Evolutionary conservation across 2,888 invertebrate genomes (phyloP), one percentile per base, ranked within the genome.

Genomic region (Arge pagana): DNA sequence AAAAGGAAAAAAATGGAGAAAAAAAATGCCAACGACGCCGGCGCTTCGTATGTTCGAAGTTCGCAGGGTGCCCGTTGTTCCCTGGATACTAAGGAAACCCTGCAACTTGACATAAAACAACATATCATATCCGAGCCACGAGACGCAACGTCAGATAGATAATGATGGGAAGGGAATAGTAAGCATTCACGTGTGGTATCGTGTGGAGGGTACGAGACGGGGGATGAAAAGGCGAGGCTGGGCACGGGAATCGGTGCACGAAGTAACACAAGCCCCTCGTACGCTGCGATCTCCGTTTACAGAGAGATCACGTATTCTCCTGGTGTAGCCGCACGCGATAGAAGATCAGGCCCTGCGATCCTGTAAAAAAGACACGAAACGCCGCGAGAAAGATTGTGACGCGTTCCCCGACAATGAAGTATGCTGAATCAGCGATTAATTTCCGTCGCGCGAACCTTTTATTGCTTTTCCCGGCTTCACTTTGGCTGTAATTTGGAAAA

Each of bases 41-140:
- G 54, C 54, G 51, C 48, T 54, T 60, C 51, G 61, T n/a, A 59
- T 59, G 59, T 56, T 64, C 60, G n/a, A 7, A n/a, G n/a, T n/a
- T n/a, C n/a, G 61, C 59, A 58, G 56, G 56, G 48, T 56, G 58
- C 54, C 61, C 58, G 60, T 56, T 54, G 61, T 56, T 62, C 59
- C 62, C 59, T 54, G 57, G 65, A 66, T 73, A 78, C 80, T 80
- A n/a, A 79, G 79, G 80, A 79, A 81, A 81, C 79, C 81, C 82
- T 82, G 81, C 76, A 80, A 79, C 76, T 79, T 66, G 63, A 67
- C 57, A 66, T 59, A 62, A 53, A 67, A 63, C 67, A 60, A 61
- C 77, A 73, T 78, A 82, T 82, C 82, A 82, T 82, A 83, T 82
- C 82, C 82, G 82, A 83, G 81, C 82, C 82, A 80, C 68, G 68